phyloP scores from a whole-genome alignment of 2,113 vertebrate species.

The Cephalopterus ornatus region DNA sequence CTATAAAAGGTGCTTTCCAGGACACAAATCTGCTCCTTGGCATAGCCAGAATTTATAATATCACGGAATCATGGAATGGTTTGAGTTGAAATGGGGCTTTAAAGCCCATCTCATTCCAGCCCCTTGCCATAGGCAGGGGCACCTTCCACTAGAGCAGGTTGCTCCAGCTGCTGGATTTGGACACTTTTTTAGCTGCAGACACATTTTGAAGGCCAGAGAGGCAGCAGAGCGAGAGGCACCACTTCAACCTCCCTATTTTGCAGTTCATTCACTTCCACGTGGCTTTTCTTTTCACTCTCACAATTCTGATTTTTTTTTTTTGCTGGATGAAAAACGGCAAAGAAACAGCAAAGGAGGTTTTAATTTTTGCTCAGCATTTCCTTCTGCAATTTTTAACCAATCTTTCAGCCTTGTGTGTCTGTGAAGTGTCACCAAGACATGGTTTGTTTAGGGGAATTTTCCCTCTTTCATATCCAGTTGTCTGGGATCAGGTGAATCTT shows the following conservation, averaged over 20 bases:
- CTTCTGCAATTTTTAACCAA: not conserved
- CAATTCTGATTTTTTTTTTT: too few relatives aligned
- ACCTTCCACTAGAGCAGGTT: not conserved
- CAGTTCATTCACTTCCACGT: not conserved
- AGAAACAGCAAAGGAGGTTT: not conserved
- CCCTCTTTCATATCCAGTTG: not conserved
- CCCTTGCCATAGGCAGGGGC: not conserved
- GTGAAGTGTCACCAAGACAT: not conserved
- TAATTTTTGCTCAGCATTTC: not conserved
- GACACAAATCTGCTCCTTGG: not conserved
- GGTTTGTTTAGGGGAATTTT: not conserved
- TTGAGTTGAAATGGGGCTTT: not conserved
- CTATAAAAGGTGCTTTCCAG: not conserved
- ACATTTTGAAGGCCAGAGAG: not conserved
- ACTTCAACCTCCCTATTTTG: not conserved
- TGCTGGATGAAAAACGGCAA: fast-evolving
- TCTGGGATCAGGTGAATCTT: not conserved
- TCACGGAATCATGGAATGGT: not conserved
- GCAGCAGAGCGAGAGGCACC: not conserved
- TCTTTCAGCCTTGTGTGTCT: not conserved
- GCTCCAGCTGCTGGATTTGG: not conserved
- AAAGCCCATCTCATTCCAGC: not conserved
- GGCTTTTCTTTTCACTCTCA: not conserved
- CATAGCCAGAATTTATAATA: not conserved
- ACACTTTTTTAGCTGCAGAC: not conserved